A percentile compares a stretch with the other conserved stretches of the same genome.
Conservation (phyloP, 2,797 vertebrate genomes). For the Tauraco hartlaubi region DNA sequence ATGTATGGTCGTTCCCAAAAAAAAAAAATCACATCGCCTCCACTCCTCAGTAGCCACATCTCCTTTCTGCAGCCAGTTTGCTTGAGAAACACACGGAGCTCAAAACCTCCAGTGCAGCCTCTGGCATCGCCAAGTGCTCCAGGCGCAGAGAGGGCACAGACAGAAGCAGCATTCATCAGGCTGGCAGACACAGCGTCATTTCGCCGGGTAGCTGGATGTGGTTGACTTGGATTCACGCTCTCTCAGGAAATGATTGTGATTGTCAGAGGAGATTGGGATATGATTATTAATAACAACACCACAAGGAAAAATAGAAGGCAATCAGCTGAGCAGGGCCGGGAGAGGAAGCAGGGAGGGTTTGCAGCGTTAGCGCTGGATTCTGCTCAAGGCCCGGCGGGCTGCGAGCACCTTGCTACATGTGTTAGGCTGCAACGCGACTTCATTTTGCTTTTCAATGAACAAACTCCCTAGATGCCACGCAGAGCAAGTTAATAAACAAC, state of each 20-base stretch:
- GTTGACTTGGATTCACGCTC: constrained; percentile 50
- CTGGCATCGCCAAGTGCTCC: constrained; percentile 19
- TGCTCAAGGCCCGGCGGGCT: constrained; percentile 36
- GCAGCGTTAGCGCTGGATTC: not conserved
- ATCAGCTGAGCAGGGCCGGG: constrained; percentile 14
- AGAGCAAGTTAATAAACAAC: constrained; percentile 33
- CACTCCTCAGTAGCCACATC: not conserved
- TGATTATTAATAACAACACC: constrained; percentile 72
- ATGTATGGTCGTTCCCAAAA: not conserved
- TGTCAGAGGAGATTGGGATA: constrained; percentile 70
- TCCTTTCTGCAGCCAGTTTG: not conserved
- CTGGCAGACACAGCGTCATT: constrained; percentile 32
- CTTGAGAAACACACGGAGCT: not conserved
- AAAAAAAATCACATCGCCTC: not conserved
- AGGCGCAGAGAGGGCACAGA: not conserved
- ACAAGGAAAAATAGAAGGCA: constrained; percentile 70
- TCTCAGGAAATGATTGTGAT: constrained; percentile 69
- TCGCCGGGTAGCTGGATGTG: constrained; percentile 22
- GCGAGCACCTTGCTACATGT: not conserved
- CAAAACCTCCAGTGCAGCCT: not conserved
- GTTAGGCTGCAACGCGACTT: not conserved
- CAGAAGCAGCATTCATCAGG: constrained; percentile 40
- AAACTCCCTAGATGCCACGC: constrained; percentile 19
- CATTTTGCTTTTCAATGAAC: constrained; percentile 9
- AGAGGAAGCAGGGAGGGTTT: constrained; percentile 47